Conservation (phyloP, 2,113 vertebrate species). For the Dasypus novemcinctus region DNA sequence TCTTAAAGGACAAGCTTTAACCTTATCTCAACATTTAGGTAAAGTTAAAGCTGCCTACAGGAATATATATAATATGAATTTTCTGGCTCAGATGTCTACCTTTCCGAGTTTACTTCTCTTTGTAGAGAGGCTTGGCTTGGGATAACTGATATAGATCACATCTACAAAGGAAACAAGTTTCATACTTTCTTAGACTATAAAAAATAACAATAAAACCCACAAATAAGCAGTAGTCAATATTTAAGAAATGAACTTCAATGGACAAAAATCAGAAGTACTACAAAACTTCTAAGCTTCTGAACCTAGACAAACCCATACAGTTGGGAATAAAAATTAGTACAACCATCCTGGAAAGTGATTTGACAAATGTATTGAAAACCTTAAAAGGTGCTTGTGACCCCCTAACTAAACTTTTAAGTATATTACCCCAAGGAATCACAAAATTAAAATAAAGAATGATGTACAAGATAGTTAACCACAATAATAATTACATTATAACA, state of each 20-base stretch:
- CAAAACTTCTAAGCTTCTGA: background rate
- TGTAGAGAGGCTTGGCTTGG: background rate
- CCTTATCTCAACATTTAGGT: background rate
- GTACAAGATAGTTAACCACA: background rate
- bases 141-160: background rate
- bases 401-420: background rate
- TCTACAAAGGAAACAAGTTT: background rate
- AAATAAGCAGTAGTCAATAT: background rate
- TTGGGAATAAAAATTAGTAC: background rate
- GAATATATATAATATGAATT: conserved; percentile 12
- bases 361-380: background rate
- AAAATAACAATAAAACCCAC: background rate
- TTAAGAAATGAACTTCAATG: background rate
- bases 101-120: conserved; percentile 20
- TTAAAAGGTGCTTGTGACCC: background rate
- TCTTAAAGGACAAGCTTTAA: background rate
- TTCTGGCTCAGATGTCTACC: background rate
- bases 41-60: background rate
- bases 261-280: background rate
- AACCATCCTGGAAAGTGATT: background rate
- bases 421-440: background rate
- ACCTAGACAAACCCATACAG: background rate
- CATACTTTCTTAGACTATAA: background rate
- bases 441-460: background rate
- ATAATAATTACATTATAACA: background rate